Percentiles rank a stretch among this genome's conserved stretches.
Evolutionary conservation across 2,797 vertebrate species (phyloP).

Genomic region (Lemur catta): DNA sequence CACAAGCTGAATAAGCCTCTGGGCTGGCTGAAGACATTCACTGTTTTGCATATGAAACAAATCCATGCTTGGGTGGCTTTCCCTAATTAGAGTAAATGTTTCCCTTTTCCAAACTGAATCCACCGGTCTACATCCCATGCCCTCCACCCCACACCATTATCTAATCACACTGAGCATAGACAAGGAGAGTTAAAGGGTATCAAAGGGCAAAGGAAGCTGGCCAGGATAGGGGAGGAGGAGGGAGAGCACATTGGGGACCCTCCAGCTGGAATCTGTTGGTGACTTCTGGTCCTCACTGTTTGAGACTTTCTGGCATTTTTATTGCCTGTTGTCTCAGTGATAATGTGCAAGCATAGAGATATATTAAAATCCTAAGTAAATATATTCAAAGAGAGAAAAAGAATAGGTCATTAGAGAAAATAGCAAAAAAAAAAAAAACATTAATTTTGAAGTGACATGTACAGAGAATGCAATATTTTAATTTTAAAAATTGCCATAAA

Average conservation of each 20-base stretch:
- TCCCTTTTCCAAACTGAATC: not conserved
- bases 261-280: slow-evolving; percentile 82
- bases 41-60: not conserved
- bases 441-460: slow-evolving; percentile 47
- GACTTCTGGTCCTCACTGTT: slow-evolving; percentile 80
- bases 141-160: slow-evolving; percentile 17
- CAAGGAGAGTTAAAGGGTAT: slow-evolving; percentile 52
- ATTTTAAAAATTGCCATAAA: slow-evolving; percentile 46
- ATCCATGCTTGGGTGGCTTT: not conserved
- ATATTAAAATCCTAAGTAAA: slow-evolving; percentile 72
- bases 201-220: not conserved
- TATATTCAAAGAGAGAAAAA: slow-evolving; percentile 59
- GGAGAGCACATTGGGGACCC: slow-evolving; percentile 10
- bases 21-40: not conserved
- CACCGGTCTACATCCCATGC: not conserved
- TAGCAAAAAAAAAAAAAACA: not conserved
- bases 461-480: slow-evolving; percentile 42
- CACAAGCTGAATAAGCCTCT: not conserved
- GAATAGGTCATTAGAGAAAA: slow-evolving; percentile 62
- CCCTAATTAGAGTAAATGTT: not conserved
- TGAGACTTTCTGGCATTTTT: slow-evolving; percentile 84
- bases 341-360: slow-evolving; percentile 81
- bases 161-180: slow-evolving; percentile 70
- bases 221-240: not conserved
- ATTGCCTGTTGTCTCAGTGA: slow-evolving; percentile 84